Percentiles rank a stretch among this genome's conserved stretches.
Evolutionary conservation across 2,113 vertebrate species (phyloP).

Genomic region (Typhlomys cinereus): DNA sequence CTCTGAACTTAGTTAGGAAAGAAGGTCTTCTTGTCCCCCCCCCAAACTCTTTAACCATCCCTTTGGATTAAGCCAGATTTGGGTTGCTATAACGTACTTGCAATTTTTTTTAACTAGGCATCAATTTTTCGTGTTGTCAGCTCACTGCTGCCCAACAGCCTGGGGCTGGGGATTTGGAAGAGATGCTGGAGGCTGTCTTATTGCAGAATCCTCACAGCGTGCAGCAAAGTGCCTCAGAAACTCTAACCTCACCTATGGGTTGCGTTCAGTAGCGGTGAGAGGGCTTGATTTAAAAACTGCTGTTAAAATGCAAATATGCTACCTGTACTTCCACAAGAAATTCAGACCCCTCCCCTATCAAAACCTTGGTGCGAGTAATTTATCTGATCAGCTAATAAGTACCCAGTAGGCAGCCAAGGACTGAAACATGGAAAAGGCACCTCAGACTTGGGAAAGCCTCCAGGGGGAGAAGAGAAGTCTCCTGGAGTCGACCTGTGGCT

Average conservation of each 20-base stretch:
- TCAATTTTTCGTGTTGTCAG: not conserved
- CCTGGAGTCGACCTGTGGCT: not conserved
- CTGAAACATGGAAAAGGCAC: not conserved
- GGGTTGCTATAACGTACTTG: not conserved
- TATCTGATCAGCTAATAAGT: constrained; percentile 58
- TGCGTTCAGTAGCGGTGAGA: constrained; percentile 29
- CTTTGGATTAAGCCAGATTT: not conserved
- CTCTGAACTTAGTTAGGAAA: not conserved
- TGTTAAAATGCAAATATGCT: constrained; percentile 67
- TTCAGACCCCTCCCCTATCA: constrained; percentile 56
- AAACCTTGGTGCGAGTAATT: constrained; percentile 57
- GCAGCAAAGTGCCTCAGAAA: not conserved
- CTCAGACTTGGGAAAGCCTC: not conserved
- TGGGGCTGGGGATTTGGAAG: not conserved
- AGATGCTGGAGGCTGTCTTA: not conserved
- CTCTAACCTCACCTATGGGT: not conserved
- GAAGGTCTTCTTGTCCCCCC: not conserved
- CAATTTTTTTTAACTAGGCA: not conserved
- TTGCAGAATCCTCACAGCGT: not conserved
- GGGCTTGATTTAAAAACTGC: constrained; percentile 62
- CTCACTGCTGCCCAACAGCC: fast-evolving
- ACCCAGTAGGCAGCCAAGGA: not conserved
- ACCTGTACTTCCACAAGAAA: constrained; percentile 35
- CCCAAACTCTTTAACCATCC: not conserved
- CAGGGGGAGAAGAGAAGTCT: too few species aligned